Percentiles rank a stretch among this genome's conserved stretches.
These are phyloP conservation scores for Dryobota labecula DNA, from an alignment of 2,888 invertebrate species.

Conservation along the genomic window DNA sequence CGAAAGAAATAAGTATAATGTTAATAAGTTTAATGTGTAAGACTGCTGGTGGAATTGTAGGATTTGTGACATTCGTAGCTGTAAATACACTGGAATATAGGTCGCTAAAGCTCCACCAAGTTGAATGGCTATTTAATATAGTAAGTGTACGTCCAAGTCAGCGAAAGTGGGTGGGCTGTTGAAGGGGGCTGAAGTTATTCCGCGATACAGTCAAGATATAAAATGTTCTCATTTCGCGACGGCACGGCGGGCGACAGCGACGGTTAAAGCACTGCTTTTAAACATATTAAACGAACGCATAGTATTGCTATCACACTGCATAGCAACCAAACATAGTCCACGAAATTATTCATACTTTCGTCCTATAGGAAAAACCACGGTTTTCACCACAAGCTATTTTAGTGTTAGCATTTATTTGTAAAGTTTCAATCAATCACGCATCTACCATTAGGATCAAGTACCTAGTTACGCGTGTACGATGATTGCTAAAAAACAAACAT, in stretches of 20 bases:
- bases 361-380: slow-evolving; percentile 10
- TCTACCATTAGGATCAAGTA: slow-evolving; percentile 43
- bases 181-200: slow-evolving; percentile 64
- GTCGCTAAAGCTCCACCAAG: slow-evolving; percentile 71
- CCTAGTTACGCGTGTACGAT: slow-evolving; percentile 33
- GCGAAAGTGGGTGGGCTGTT: slow-evolving; percentile 72
- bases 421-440: slow-evolving; percentile 45
- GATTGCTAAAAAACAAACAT: slow-evolving; percentile 43
- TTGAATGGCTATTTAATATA: slow-evolving; percentile 78
- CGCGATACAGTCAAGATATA: slow-evolving; percentile 51
- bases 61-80: slow-evolving; percentile 53
- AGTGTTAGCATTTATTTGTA: slow-evolving; percentile 40
- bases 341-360: not conserved
- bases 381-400: slow-evolving; percentile 41
- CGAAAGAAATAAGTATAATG: slow-evolving; percentile 53
- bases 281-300: slow-evolving; percentile 21
- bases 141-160: slow-evolving; percentile 70
- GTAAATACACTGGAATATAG: slow-evolving; percentile 70
- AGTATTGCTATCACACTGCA: not conserved
- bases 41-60: slow-evolving; percentile 50
- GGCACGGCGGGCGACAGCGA: slow-evolving; percentile 5
- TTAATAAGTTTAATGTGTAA: slow-evolving; percentile 54
- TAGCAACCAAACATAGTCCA: not conserved
- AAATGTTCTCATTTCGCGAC: slow-evolving; percentile 53
- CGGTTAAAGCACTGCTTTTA: slow-evolving; percentile 11